Evolutionary conservation across 1,140 invertebrate genomes (phyloP).

Genomic region (Drosophila sturtevanti): DNA sequence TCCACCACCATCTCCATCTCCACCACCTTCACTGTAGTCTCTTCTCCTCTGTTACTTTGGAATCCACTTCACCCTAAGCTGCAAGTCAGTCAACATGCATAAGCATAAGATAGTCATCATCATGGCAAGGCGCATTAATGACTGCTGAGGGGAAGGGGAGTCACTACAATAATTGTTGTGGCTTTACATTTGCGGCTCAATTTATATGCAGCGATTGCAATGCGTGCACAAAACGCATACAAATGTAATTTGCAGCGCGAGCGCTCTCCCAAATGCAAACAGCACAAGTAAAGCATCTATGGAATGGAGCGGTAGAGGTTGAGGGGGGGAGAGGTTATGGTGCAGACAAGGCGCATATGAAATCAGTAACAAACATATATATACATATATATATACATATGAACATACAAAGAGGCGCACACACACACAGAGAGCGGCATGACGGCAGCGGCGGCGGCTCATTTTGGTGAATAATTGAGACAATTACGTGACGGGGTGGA

Average conservation of each 20-base stretch:
- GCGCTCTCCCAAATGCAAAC: constrained; percentile 66
- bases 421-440: constrained; percentile 39
- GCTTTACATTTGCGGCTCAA: constrained; percentile 77
- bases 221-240: constrained; percentile 79
- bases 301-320: background rate
- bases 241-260: constrained; percentile 74
- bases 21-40: background rate
- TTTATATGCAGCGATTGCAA: constrained; percentile 79
- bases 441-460: constrained; percentile 68
- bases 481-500: constrained; percentile 55
- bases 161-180: constrained; percentile 62
- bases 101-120: constrained; percentile 77
- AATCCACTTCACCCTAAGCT: constrained; percentile 12
- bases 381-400: constrained; percentile 30
- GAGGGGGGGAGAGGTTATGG: constrained; percentile 15
- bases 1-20: background rate
- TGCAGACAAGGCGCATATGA: constrained; percentile 69
- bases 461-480: constrained; percentile 81
- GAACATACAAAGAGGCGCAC: constrained; percentile 2
- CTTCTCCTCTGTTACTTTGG: background rate
- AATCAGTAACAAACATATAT: constrained; percentile 59
- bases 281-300: constrained; percentile 25
- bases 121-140: constrained; percentile 73
- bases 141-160: constrained; percentile 32
- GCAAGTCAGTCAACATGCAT: constrained; percentile 58